phyloP scores from a whole-genome alignment of 2,888 invertebrate species.

The Linyphia triangularis region DNA sequence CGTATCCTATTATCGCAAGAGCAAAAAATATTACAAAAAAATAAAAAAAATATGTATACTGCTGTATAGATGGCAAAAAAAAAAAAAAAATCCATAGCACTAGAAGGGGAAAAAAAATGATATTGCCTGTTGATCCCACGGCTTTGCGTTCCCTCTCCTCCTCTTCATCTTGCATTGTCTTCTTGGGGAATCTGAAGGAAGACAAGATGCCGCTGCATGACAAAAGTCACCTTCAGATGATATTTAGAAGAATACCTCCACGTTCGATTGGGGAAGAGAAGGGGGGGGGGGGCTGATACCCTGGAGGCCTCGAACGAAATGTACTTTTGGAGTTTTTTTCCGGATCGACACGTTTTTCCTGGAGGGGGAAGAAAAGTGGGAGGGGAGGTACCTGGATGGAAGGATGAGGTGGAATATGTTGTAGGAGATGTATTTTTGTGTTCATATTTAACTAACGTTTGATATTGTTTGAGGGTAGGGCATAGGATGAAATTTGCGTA shows the following conservation, averaged over 20 bases:
- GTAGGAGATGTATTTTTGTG: slow-evolving; percentile 11
- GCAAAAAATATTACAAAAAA: not conserved
- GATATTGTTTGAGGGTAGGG: no score
- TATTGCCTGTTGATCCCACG: slow-evolving; percentile 70
- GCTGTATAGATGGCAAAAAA: not conserved
- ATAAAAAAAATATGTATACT: slow-evolving; percentile 1
- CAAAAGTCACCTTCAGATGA: slow-evolving; percentile 45
- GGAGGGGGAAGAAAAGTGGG: not conserved
- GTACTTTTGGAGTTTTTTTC: slow-evolving; percentile 45
- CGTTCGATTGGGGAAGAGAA: slow-evolving; percentile 10
- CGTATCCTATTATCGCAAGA: slow-evolving; percentile 24
- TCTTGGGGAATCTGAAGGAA: not conserved
- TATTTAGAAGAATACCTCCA: slow-evolving; percentile 44
- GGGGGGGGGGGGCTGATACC: slow-evolving; percentile 1
- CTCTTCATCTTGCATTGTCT: slow-evolving; percentile 52
- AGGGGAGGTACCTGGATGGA: not conserved
- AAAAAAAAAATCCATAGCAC: not conserved
- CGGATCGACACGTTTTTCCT: slow-evolving; percentile 23
- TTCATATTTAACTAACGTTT: no score
- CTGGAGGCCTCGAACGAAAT: not conserved
- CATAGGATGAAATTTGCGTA: no score
- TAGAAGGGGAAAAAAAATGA: slow-evolving; percentile 32
- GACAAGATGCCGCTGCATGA: slow-evolving; percentile 27
- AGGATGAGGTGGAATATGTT: slow-evolving; percentile 35
- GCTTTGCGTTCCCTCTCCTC: slow-evolving; percentile 26